Evolutionary conservation across 2,888 invertebrate genomes (phyloP).

Genomic region (Crossocerus cetratus): DNA sequence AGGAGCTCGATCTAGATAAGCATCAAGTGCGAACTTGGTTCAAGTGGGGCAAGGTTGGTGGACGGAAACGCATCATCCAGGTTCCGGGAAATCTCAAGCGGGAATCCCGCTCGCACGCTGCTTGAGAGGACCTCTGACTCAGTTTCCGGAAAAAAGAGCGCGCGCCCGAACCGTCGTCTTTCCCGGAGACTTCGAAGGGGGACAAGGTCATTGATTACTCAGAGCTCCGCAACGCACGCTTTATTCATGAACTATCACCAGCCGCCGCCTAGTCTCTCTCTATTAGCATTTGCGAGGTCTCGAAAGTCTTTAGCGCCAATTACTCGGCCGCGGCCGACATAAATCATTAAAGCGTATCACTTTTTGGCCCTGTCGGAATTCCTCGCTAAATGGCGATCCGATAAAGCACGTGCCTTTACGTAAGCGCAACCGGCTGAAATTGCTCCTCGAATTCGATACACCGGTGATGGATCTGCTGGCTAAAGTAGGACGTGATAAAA

Average conservation of each 20-base stretch:
- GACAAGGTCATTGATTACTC: conserved; percentile 28
- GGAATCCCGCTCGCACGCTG: not conserved
- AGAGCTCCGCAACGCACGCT: not conserved
- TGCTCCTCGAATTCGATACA: not conserved
- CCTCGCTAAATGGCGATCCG: too few relatives aligned
- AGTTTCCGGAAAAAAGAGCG: not conserved
- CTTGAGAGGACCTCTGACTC: not conserved
- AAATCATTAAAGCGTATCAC: not conserved
- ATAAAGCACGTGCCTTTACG: not conserved
- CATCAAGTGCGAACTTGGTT: not conserved
- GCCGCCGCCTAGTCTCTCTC: too few relatives aligned
- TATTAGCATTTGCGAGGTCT: conserved; percentile 13
- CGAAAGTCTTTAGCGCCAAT: conserved; percentile 6
- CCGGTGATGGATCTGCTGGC: not conserved
- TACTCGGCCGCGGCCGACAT: not conserved
- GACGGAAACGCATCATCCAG: conserved; percentile 17
- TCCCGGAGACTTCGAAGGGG: conserved; percentile 3
- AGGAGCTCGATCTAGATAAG: not conserved
- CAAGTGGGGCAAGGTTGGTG: conserved; percentile 30
- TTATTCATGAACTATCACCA: conserved; percentile 10
- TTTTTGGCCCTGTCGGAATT: not conserved
- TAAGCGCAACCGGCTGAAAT: not conserved
- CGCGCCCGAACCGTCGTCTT: not conserved
- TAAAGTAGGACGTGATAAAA: not conserved
- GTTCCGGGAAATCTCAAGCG: too few relatives aligned